phyloP scores from a whole-genome alignment of 2,888 invertebrate genomes.

The Zele albiditarsus region DNA sequence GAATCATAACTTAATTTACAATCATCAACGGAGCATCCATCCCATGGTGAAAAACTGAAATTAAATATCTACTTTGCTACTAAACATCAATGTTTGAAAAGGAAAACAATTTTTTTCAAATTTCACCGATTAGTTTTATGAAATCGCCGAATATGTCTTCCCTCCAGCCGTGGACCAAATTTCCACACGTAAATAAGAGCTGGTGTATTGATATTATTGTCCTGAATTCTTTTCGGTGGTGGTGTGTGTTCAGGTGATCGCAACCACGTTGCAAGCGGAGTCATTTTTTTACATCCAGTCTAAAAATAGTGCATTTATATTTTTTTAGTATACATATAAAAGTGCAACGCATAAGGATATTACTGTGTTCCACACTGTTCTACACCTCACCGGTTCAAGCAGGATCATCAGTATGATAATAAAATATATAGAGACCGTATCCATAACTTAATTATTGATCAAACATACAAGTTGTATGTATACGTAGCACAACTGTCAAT shows the following conservation, averaged over 20 bases:
- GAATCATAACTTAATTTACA: constrained; percentile 78
- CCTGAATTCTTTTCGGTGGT: constrained; percentile 55
- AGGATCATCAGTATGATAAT: neutral
- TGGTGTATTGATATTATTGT: constrained; percentile 58
- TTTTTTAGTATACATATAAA: neutral
- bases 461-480: neutral
- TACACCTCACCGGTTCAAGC: neutral
- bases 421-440: neutral
- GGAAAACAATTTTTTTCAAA: too few relatives aligned
- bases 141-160: constrained; percentile 76
- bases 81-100: neutral
- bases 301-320: neutral
- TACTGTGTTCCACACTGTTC: neutral
- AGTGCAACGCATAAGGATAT: neutral
- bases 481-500: too few relatives aligned
- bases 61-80: constrained; percentile 21
- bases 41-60: constrained; percentile 75
- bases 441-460: neutral
- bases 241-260: constrained; percentile 62
- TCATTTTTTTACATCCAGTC: constrained; percentile 51
- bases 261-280: constrained; percentile 72
- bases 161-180: constrained; percentile 75
- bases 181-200: constrained; percentile 77
- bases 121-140: constrained; percentile 60
- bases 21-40: constrained; percentile 77